These are phyloP conservation scores for Brachyhypopomus gauderio DNA, from an alignment of 2,113 vertebrate species.

Conservation along the genomic window DNA sequence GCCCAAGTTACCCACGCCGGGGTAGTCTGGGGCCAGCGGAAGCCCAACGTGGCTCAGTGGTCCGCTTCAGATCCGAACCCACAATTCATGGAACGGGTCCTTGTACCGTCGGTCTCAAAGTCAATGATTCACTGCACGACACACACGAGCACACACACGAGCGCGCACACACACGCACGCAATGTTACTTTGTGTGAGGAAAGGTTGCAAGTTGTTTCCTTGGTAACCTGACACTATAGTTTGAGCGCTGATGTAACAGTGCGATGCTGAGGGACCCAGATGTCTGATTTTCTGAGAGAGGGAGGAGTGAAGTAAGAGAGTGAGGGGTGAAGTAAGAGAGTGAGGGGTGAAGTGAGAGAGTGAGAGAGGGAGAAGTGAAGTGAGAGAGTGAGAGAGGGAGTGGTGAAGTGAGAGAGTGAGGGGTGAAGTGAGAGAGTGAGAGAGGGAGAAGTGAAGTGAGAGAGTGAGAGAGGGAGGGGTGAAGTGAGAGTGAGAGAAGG, in stretches of 20 bases:
- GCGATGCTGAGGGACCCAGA: neutral
- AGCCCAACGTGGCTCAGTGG: too few relatives aligned
- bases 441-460: neutral
- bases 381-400: neutral
- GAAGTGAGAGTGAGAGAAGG: neutral
- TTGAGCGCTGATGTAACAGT: neutral
- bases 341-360: neutral
- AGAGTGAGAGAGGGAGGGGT: neutral
- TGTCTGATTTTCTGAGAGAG: neutral
- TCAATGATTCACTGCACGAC: too few relatives aligned
- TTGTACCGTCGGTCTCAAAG: too few relatives aligned
- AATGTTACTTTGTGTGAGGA: neutral
- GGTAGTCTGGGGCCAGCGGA: too few relatives aligned
- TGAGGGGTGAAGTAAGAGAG: neutral
- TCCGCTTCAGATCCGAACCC: too few relatives aligned
- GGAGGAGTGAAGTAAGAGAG: neutral
- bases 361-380: neutral
- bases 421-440: too few relatives aligned
- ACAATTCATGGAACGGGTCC: too few relatives aligned
- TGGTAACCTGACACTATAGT: slow-evolving; percentile 15
- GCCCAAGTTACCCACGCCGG: too few relatives aligned
- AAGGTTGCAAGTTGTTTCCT: slow-evolving; percentile 31
- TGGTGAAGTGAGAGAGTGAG: neutral
- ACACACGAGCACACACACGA: too few relatives aligned
- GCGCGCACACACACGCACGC: too few relatives aligned